These are phyloP conservation scores for Amblyornis subalaris DNA, from an alignment of 2,113 vertebrate species.

Conservation along the genomic window DNA sequence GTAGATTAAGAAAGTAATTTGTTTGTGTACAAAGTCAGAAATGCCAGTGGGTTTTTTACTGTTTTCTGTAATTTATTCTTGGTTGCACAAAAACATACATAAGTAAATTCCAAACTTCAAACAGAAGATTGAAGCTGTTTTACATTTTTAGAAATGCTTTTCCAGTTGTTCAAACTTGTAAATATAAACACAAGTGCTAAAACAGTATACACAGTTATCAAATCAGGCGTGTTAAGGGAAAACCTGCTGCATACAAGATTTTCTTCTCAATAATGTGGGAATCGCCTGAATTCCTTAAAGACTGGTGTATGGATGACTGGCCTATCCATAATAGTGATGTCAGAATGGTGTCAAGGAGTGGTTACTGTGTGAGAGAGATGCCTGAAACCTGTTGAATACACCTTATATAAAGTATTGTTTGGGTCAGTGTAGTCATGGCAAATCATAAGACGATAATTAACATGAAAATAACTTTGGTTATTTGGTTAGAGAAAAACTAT, in stretches of 20 bases:
- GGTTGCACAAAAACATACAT: too few species aligned
- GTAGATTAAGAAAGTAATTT: not conserved
- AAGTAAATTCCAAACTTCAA: not conserved
- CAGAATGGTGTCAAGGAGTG: not conserved
- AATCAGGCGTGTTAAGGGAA: not conserved
- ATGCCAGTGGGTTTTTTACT: not conserved
- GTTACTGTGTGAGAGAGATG: not conserved
- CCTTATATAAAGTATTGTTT: accelerated
- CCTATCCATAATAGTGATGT: accelerated
- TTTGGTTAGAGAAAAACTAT: not conserved
- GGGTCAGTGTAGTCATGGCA: accelerated
- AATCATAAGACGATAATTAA: not conserved
- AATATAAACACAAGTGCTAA: not conserved
- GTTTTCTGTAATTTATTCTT: not conserved
- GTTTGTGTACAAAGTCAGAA: not conserved
- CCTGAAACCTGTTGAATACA: not conserved
- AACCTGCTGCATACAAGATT: accelerated
- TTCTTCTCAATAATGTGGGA: not conserved
- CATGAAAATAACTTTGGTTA: not conserved
- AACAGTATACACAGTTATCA: not conserved
- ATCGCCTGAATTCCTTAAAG: not conserved
- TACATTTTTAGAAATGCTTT: not conserved
- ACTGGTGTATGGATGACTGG: not conserved
- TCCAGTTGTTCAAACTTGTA: not conserved
- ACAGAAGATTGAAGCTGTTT: not conserved